Conservation (phyloP, 2,797 vertebrate species). For the Myotis daubentonii region DNA sequence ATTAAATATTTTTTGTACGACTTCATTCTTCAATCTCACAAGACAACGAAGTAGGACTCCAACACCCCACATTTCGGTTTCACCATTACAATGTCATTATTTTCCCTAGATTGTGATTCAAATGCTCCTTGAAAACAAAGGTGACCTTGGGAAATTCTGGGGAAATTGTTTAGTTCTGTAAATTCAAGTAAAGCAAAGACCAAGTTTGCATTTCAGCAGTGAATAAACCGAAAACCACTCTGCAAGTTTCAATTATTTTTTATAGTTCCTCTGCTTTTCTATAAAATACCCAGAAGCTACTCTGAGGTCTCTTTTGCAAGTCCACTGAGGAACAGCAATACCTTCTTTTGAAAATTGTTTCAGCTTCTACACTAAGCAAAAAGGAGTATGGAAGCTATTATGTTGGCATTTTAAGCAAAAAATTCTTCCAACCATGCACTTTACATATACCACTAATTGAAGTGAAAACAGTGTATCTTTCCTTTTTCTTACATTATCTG, state of each 20-base stretch:
- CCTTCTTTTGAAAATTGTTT: conserved; percentile 9
- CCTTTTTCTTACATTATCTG: not conserved
- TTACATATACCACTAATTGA: conserved; percentile 53
- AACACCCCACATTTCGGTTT: too few species aligned
- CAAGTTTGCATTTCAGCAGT: conserved; percentile 22
- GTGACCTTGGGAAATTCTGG: conserved; percentile 48
- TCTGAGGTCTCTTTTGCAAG: conserved; percentile 43
- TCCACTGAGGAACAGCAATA: conserved; percentile 55
- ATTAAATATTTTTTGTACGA: too few species aligned
- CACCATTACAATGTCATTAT: not conserved
- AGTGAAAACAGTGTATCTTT: not conserved
- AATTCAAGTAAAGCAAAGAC: conserved; percentile 30
- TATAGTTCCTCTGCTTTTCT: conserved; percentile 57
- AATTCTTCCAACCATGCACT: not conserved
- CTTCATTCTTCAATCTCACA: too few species aligned
- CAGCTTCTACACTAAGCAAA: conserved; percentile 7
- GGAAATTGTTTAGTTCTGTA: not conserved
- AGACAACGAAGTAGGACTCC: too few species aligned
- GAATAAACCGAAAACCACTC: conserved; percentile 50
- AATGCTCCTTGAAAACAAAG: conserved; percentile 3
- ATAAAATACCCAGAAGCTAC: conserved; percentile 51
- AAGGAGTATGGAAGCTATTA: not conserved
- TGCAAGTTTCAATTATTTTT: conserved; percentile 67
- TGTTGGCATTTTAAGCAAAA: conserved; percentile 50
- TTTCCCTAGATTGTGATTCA: not conserved